Evolutionary conservation across 2,888 invertebrate species (phyloP).

Genomic region (Hybos culiciformis): DNA sequence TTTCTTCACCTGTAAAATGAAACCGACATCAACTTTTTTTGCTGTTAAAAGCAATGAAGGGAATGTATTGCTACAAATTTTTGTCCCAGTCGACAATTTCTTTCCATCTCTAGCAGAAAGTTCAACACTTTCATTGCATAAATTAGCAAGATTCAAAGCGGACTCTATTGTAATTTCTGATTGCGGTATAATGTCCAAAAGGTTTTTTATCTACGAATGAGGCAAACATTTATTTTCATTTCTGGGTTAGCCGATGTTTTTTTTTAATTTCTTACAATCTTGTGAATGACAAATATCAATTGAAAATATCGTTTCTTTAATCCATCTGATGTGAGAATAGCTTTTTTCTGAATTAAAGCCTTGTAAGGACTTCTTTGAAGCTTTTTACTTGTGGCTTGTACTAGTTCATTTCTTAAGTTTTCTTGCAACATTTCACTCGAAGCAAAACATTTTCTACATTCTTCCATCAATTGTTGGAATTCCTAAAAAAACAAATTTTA

Average conservation of each 20-base stretch:
- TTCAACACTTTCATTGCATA: conserved; percentile 13
- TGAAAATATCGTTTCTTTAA: conserved; percentile 22
- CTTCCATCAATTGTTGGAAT: conserved; percentile 24
- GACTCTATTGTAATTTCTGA: conserved; percentile 14
- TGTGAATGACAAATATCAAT: conserved; percentile 30
- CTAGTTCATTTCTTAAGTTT: conserved; percentile 10
- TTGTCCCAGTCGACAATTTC: conserved; percentile 17
- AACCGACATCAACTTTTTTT: conserved; percentile 56
- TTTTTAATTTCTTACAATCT: conserved; percentile 22
- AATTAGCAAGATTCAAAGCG: conserved; percentile 12
- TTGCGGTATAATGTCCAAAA: conserved; percentile 13
- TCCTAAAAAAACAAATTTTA: conserved; percentile 16
- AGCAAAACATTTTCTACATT: conserved; percentile 15
- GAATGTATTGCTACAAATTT: conserved; percentile 60
- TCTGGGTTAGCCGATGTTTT: too few relatives aligned
- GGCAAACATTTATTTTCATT: not conserved
- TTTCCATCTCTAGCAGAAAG: not conserved
- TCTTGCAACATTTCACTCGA: conserved; percentile 12
- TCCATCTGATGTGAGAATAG: conserved; percentile 14
- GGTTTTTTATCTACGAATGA: conserved; percentile 13
- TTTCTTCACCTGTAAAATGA: conserved; percentile 66
- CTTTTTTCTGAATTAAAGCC: conserved; percentile 21
- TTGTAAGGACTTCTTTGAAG: conserved; percentile 33
- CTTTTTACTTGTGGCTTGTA: conserved; percentile 21
- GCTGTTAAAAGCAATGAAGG: conserved; percentile 55